Conservation (phyloP, 2,113 vertebrate species). For the Psilopsiagon aymara region DNA sequence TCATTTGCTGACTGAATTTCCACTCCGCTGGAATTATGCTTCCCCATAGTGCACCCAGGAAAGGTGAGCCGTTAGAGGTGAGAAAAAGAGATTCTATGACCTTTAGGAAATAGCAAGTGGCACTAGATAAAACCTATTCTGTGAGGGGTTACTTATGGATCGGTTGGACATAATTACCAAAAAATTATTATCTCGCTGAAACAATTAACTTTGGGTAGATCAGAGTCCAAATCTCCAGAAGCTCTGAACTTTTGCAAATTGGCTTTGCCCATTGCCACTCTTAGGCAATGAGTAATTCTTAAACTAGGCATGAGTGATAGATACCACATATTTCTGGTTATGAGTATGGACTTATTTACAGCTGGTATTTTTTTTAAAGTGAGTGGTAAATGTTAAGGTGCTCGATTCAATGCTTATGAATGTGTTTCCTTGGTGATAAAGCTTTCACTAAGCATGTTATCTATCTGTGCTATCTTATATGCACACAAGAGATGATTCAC, state of each 20-base stretch:
- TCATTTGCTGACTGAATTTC: conserved; percentile 76
- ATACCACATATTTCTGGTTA: conserved; percentile 30
- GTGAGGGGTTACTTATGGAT: conserved; percentile 62
- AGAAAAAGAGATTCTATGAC: conserved; percentile 76
- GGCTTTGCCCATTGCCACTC: neutral
- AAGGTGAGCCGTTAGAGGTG: conserved; percentile 76
- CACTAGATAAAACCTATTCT: conserved; percentile 62
- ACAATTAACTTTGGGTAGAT: conserved; percentile 58
- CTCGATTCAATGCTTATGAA: conserved; percentile 65
- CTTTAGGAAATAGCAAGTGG: conserved; percentile 77
- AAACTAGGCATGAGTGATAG: neutral
- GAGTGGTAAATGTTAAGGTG: conserved; percentile 56
- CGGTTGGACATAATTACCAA: conserved; percentile 65
- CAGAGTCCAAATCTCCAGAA: neutral
- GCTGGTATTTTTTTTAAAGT: conserved; percentile 55
- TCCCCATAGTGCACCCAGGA: conserved; percentile 71
- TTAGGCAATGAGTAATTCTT: conserved; percentile 19
- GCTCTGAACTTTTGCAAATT: conserved; percentile 45
- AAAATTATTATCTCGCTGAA: conserved; percentile 72
- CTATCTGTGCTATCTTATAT: conserved; percentile 58
- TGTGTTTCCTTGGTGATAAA: conserved; percentile 80
- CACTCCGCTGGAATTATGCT: conserved; percentile 75
- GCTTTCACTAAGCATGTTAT: conserved; percentile 74
- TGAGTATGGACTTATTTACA: conserved; percentile 70
- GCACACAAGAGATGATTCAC: conserved; percentile 33